A percentile compares a stretch with the other conserved stretches of the same genome.
Conservation (phyloP, 53 echinoderm and acorn worm genomes). For the Echinometra lucunter region DNA sequence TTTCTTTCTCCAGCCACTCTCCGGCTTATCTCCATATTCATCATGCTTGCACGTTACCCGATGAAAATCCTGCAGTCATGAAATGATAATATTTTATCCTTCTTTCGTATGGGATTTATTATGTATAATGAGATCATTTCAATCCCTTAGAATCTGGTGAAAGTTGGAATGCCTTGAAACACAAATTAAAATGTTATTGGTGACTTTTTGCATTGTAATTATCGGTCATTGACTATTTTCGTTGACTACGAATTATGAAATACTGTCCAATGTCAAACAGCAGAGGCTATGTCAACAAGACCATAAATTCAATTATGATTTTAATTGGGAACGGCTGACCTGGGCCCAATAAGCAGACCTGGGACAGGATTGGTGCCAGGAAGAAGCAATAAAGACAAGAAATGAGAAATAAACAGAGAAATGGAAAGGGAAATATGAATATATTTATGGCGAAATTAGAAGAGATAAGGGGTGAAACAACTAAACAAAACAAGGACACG, state of each 20-base stretch:
- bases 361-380: background rate
- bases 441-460: too few relatives aligned
- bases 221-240: background rate
- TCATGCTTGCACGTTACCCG: too few relatives aligned
- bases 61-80: too few relatives aligned
- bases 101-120: too few relatives aligned
- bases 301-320: constrained; percentile 29
- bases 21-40: too few relatives aligned
- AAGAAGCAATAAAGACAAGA: background rate
- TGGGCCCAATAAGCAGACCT: background rate
- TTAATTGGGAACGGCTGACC: background rate
- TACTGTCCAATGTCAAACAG: constrained; percentile 19
- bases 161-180: too few relatives aligned
- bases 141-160: too few relatives aligned
- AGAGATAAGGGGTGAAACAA: background rate
- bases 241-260: background rate
- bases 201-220: background rate
- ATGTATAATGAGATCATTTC: too few relatives aligned
- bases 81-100: too few relatives aligned
- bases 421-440: background rate
- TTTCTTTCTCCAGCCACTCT: background rate
- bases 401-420: background rate
- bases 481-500: background rate
- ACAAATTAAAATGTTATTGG: too few relatives aligned
- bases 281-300: constrained; percentile 11